These are phyloP conservation scores for Vireo altiloquus DNA, from an alignment of 2,113 vertebrate genomes.

Conservation along the genomic window DNA sequence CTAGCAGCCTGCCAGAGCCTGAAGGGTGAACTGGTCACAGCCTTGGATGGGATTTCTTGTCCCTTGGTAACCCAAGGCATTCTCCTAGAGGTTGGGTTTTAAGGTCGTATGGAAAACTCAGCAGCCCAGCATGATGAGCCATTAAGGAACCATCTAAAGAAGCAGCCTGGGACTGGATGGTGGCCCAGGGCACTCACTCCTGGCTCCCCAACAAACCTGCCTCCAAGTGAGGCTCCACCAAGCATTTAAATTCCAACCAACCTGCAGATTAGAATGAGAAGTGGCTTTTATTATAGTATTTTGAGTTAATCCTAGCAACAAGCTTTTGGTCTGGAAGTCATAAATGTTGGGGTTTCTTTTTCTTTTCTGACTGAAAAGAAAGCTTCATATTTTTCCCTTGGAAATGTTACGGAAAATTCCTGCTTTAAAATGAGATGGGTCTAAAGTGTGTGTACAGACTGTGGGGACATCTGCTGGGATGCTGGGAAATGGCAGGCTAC, in stretches of 20 bases:
- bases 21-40: not conserved
- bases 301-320: not conserved
- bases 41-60: not conserved
- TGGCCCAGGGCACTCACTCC: not conserved
- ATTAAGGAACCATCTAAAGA: not conserved
- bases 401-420: not conserved
- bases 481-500: not conserved
- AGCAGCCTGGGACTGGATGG: not conserved
- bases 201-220: not conserved
- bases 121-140: not conserved
- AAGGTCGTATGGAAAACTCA: not conserved
- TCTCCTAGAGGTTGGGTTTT: not conserved
- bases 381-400: not conserved
- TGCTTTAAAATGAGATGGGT: not conserved
- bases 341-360: not conserved
- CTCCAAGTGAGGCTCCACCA: not conserved
- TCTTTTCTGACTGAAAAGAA: not conserved
- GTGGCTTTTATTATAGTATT: not conserved
- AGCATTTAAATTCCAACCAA: not conserved
- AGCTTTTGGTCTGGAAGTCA: not conserved
- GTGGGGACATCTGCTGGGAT: slow-evolving; percentile 44
- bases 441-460: not conserved
- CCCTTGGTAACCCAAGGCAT: not conserved
- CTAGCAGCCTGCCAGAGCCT: not conserved
- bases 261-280: not conserved